Conservation (phyloP, 2,888 invertebrate species). For the Fissipunctia ypsillon region DNA sequence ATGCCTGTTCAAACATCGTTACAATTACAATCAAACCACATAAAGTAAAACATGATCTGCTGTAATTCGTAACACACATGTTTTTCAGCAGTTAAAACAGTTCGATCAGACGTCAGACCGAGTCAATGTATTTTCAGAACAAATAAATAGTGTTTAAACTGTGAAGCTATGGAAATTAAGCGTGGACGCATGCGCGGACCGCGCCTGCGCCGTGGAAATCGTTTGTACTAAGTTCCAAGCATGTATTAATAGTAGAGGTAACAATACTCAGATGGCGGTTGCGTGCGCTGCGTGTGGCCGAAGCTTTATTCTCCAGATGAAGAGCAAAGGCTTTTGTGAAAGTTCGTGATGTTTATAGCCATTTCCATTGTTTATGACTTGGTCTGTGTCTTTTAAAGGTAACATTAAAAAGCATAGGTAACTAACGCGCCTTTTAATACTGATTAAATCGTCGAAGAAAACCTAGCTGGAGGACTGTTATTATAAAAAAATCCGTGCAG, state of each 20-base stretch:
- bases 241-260: conserved; percentile 78
- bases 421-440: conserved; percentile 7
- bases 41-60: conserved; percentile 69
- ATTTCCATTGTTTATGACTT: conserved; percentile 38
- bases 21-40: conserved; percentile 63
- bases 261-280: conserved; percentile 68
- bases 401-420: conserved; percentile 20
- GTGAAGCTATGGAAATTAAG: conserved; percentile 73
- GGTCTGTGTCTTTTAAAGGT: neutral
- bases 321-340: conserved; percentile 52
- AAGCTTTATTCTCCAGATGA: conserved; percentile 64
- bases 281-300: conserved; percentile 76
- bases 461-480: neutral
- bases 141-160: conserved; percentile 76
- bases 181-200: conserved; percentile 63
- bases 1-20: conserved; percentile 58
- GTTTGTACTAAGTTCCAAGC: conserved; percentile 77
- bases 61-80: conserved; percentile 73
- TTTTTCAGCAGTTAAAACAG: conserved; percentile 82
- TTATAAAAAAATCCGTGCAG: neutral
- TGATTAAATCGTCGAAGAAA: conserved; percentile 11
- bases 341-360: conserved; percentile 35
- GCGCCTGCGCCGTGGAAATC: conserved; percentile 81
- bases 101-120: conserved; percentile 82
- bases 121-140: conserved; percentile 86